Evolutionary conservation across 2,888 invertebrate genomes (phyloP).

Genomic region (Troilus luridus): DNA sequence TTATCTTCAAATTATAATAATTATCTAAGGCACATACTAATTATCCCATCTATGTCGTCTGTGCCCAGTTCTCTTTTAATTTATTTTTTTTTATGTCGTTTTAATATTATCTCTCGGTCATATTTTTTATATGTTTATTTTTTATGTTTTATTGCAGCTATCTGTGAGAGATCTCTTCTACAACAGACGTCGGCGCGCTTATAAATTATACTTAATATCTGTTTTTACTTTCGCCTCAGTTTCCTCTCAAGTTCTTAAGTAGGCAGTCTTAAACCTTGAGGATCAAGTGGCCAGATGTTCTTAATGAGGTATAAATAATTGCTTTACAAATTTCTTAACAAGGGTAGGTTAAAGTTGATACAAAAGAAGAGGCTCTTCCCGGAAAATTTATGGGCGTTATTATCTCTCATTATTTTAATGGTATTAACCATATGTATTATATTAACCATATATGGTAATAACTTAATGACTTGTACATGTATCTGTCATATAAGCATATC

Average conservation of each 20-base stretch:
- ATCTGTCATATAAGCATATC: too few species aligned
- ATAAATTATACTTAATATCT: constrained; percentile 26
- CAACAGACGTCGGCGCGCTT: neutral
- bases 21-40: constrained; percentile 16
- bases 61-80: neutral
- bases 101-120: neutral
- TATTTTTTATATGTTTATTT: neutral
- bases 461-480: too few species aligned
- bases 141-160: constrained; percentile 14
- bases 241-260: neutral
- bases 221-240: neutral
- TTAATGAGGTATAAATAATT: constrained; percentile 9
- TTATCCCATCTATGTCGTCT: neutral
- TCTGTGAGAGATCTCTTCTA: neutral
- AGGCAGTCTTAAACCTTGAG: neutral
- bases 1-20: constrained; percentile 15
- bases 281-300: neutral
- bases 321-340: neutral
- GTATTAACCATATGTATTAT: too few species aligned
- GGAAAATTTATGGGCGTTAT: neutral
- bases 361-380: neutral
- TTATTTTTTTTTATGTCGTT: neutral
- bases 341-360: neutral
- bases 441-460: too few species aligned
- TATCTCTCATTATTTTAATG: neutral